A percentile compares a stretch with the other conserved stretches of the same genome.
phyloP scores from a whole-genome alignment of 2,888 invertebrate species.

The Phlogophora meticulosa region DNA sequence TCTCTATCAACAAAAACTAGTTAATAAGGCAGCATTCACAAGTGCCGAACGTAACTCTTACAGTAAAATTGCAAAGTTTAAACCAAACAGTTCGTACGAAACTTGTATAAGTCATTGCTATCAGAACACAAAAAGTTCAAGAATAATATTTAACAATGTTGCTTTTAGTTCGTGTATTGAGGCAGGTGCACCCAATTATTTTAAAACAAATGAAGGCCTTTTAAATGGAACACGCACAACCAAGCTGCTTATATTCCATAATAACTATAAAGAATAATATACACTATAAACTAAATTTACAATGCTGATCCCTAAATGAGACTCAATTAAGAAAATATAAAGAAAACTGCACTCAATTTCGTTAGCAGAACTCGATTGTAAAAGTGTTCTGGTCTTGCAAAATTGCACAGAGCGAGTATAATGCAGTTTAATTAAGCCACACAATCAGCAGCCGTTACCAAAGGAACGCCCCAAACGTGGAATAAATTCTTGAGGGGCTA shows the following conservation, averaged over 20 bases:
- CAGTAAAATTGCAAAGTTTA: neutral
- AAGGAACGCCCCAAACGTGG: slow-evolving; percentile 88
- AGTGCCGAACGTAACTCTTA: neutral
- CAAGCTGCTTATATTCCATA: slow-evolving; percentile 19
- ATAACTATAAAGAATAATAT: slow-evolving; percentile 47
- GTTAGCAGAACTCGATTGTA: slow-evolving; percentile 58
- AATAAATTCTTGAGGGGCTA: slow-evolving; percentile 87
- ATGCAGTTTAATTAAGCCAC: slow-evolving; percentile 88
- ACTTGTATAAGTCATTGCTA: slow-evolving; percentile 10
- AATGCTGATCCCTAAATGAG: slow-evolving; percentile 33
- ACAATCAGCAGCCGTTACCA: slow-evolving; percentile 89
- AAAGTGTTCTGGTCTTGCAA: slow-evolving; percentile 60
- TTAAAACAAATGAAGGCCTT: slow-evolving; percentile 45
- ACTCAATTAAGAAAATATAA: slow-evolving; percentile 58
- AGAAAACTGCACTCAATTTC: slow-evolving; percentile 61
- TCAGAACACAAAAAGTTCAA: slow-evolving; percentile 33
- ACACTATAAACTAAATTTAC: slow-evolving; percentile 34
- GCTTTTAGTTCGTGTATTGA: slow-evolving; percentile 29
- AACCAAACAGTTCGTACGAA: neutral
- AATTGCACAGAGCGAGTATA: slow-evolving; percentile 82
- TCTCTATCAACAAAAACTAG: neutral
- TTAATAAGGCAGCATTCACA: neutral
- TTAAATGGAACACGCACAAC: slow-evolving; percentile 37
- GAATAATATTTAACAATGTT: slow-evolving; percentile 40
- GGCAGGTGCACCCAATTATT: slow-evolving; percentile 60